Base-by-base conservation (phyloP, 2,797 vertebrate genomes). In the Mastacembelus armatus region DNA sequence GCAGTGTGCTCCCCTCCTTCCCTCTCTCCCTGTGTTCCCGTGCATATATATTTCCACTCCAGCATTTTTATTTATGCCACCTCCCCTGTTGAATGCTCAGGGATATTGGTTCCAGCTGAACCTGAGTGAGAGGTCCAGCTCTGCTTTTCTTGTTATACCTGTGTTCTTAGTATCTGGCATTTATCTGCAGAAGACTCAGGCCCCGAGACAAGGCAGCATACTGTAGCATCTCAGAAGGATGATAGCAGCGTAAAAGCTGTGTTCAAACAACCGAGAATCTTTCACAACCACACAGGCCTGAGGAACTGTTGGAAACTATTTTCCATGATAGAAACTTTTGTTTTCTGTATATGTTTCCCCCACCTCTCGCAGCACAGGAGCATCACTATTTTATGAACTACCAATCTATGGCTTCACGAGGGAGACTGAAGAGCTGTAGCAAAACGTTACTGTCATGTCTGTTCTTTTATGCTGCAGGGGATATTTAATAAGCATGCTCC, bases 51-150 rank as follows among this genome's bases (percentile, higher is more conserved):
- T 86, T 66, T 78, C 69, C 66, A 59, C 78, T 66, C 51, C 12
- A 26, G 62, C 35, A 2, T 78, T 85, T 87, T 78, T 81, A 68
- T 87, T 85, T 81, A 78, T 85, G 70, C 74, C 85, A 48, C 64
- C 71, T 78, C 71, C 69, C 65, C 58, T 71, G 73, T 73, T 72
- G 65, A 74, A 84, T 50, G 68, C 80, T 83, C 52, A 30, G 73
- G 74, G 86, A 90, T 90, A 90, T 89, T 86, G 88, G 69, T 80
- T 87, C 77, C 78, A 82, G 91, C 82, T 81, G 72, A 87, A 80
- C 63, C 69, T 55, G 78, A 86, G 76, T 71, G 68, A 82, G 63
- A 80, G 71, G 83, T 75, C 81, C 74, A 43, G 73, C 49, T 72
- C 72, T 39, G 49, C 66, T 61, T 81, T 80, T 64, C 72, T 76